Evolutionary conservation across 2,797 vertebrate species (phyloP).

Genomic region (Silurus lanzhouensis): DNA sequence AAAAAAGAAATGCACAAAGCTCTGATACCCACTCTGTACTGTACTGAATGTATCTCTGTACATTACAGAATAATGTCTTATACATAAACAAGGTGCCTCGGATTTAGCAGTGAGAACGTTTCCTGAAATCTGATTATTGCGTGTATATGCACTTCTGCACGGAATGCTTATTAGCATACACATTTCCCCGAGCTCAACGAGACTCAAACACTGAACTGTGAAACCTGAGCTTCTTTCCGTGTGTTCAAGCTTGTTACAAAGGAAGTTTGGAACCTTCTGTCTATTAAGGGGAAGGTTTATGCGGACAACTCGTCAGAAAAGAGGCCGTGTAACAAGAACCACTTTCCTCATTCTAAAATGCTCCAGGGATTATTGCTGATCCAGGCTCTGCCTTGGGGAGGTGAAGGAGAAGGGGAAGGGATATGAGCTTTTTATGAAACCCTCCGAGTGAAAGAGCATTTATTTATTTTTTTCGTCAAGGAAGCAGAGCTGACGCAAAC

Average conservation of each 20-base stretch:
- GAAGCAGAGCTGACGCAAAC: constrained; percentile 23
- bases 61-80: background rate
- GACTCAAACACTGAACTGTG: constrained; percentile 15
- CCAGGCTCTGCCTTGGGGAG: constrained; percentile 38
- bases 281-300: constrained; percentile 37
- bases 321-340: constrained; percentile 4
- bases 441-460: constrained; percentile 7
- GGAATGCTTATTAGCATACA: constrained; percentile 19
- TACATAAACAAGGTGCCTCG: background rate
- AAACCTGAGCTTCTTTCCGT: constrained; percentile 7
- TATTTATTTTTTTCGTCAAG: background rate
- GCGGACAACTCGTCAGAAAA: constrained; percentile 33
- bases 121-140: constrained; percentile 17
- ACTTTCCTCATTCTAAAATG: constrained; percentile 26
- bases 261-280: constrained; percentile 8
- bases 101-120: background rate
- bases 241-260: constrained; percentile 17
- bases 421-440: background rate
- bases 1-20: background rate
- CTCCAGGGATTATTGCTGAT: constrained; percentile 46
- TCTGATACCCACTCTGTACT: background rate
- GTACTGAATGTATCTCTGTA: background rate
- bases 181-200: constrained; percentile 17
- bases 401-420: background rate
- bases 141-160: background rate